These are phyloP conservation scores for Cebus imitator DNA, from an alignment of 2,113 vertebrate species.

Conservation along the genomic window DNA sequence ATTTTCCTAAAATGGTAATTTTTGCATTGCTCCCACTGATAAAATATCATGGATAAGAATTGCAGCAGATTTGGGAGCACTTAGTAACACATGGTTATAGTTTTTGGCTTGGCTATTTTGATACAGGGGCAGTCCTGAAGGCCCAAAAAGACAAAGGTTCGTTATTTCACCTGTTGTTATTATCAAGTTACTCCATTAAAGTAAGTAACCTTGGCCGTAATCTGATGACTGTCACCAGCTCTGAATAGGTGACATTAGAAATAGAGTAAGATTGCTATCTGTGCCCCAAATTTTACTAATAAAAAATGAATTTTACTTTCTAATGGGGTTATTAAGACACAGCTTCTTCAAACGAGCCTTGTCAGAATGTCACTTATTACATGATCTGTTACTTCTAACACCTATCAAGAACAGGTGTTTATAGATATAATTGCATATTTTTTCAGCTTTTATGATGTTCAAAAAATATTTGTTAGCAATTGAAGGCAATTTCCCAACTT, in stretches of 20 bases:
- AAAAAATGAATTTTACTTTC: conserved; percentile 1
- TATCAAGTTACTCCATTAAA: background rate
- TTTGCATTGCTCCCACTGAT: background rate
- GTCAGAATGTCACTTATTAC: conserved; percentile 32
- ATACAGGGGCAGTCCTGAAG: background rate
- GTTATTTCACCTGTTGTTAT: background rate
- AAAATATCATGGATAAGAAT: conserved; percentile 12
- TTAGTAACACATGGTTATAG: background rate
- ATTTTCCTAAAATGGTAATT: background rate
- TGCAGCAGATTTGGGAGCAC: background rate
- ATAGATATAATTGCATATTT: background rate
- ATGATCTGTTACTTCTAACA: background rate
- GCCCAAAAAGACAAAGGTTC: background rate
- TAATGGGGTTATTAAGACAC: background rate
- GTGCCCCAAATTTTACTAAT: conserved; percentile 1
- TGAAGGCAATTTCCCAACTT: conserved; percentile 21
- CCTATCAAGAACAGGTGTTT: background rate
- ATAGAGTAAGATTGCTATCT: background rate
- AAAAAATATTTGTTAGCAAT: background rate
- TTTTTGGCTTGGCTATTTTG: background rate
- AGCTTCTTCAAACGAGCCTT: conserved; percentile 16
- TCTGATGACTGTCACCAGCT: background rate
- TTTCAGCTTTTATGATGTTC: background rate
- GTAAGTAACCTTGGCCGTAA: background rate
- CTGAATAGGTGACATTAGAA: background rate